These are phyloP conservation scores for Harpegnathos saltator DNA, from an alignment of 1,140 invertebrate genomes.

Conservation along the genomic window DNA sequence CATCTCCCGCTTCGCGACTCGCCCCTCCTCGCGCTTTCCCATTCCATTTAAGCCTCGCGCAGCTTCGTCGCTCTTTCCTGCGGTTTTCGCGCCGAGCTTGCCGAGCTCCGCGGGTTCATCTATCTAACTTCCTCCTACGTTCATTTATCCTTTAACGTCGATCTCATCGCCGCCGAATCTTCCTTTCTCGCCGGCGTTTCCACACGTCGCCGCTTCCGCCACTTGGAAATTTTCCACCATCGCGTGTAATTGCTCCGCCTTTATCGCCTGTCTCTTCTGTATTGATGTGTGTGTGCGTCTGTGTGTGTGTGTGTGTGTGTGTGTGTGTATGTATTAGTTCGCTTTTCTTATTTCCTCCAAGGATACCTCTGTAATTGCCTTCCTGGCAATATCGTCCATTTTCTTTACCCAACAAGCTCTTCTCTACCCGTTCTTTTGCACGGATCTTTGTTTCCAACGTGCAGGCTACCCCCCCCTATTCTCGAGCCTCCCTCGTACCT, in stretches of 20 bases:
- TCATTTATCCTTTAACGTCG: constrained; percentile 16
- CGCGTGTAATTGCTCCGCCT: constrained; percentile 1
- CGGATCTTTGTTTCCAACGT: background rate
- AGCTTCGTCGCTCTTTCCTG: background rate
- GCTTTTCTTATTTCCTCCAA: constrained; percentile 4
- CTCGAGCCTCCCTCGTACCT: background rate
- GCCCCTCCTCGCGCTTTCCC: background rate
- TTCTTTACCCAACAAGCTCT: background rate
- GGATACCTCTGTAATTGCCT: constrained; percentile 36
- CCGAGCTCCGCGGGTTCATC: constrained; percentile 25
- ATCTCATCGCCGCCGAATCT: constrained; percentile 40
- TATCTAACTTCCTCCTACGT: background rate
- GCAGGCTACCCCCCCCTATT: background rate
- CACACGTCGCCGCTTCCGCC: constrained; percentile 7
- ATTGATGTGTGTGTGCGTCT: no score
- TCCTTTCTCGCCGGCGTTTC: constrained; percentile 21
- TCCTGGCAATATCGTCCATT: constrained; percentile 27
- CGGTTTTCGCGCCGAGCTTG: constrained; percentile 6
- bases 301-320: no score
- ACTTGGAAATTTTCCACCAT: constrained; percentile 14
- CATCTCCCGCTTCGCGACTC: background rate
- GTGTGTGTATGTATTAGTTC: constrained; percentile 15
- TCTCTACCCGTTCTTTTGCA: background rate
- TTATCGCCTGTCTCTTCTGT: background rate
- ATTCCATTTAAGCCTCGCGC: constrained; percentile 25